Evolutionary conservation across 1,140 invertebrate species (phyloP), one percentile per base, ranked within the genome.

Genomic region (Formica exsecta): DNA sequence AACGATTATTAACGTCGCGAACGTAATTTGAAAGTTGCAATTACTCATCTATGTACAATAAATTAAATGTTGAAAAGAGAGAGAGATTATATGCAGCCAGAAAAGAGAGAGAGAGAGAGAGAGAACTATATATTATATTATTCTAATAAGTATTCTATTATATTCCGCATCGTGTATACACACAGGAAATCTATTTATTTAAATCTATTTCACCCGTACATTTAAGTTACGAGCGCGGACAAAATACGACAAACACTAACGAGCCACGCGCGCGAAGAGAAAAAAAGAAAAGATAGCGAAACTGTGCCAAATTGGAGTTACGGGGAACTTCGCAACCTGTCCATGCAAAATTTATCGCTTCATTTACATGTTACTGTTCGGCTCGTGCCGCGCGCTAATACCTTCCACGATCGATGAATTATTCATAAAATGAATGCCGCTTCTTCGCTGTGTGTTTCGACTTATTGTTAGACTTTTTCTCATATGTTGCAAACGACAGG

Each of bases 291-390:
- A 77, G 80, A 90, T 65, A 88, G 85, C 73, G 86, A 87, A 87
- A 91, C 44, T 86, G 65, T 91, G 88, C 59, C 81, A 88, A 89
- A 92, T 90, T 91, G 88, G 70, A 85, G 91, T 89, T 92, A 89
- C 79, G 76, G 75, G 76, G 66, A 86, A 88, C 85, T 59, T 89
- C 83, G 64, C 75, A 89, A 73, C 41, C 85, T 90, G 90, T 90
- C 90, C 87, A 91, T 91, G 90, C 85, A 88, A 88, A 87, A 92
- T 91, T 90, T 91, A 91, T 90, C 86, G 87, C 88, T 92, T 91
- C 90, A 91, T 91, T 91, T 91, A 91, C 90, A 91, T 91, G 86
- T 91, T 91, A 87, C 89, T 80, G 90, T 86, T 86, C 81, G 86
- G 90, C 87, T 90, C 87, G 89, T 91, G 89, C 89, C 83, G 87